Conservation (phyloP, 2,888 invertebrate species). For the Archips xylosteana region DNA sequence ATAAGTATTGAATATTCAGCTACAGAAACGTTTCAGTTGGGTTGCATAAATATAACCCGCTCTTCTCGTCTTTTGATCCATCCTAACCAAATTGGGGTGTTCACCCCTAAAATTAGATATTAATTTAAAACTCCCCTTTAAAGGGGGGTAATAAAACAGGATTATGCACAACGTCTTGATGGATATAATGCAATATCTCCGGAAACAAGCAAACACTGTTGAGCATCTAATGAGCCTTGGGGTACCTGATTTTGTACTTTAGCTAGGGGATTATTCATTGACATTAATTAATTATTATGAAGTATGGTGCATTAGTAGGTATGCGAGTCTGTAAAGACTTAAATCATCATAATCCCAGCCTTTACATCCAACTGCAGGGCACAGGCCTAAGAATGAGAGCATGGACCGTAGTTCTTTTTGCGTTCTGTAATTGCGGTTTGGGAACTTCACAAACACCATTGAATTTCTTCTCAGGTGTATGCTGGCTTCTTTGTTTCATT, state of each 20-base stretch:
- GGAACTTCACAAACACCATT: too few species aligned
- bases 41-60: background rate
- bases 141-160: slow-evolving; percentile 52
- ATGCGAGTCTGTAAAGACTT: too few species aligned
- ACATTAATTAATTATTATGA: background rate
- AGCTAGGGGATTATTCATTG: background rate
- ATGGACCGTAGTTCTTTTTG: too few species aligned
- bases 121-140: slow-evolving; percentile 72
- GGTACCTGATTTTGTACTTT: slow-evolving; percentile 22
- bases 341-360: too few species aligned
- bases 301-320: too few species aligned
- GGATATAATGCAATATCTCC: slow-evolving; percentile 63
- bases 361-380: too few species aligned
- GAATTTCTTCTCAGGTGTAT: too few species aligned
- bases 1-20: too few species aligned
- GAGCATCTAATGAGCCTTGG: slow-evolving; percentile 33
- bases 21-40: too few species aligned
- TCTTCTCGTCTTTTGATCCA: slow-evolving; percentile 31
- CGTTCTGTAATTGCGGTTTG: too few species aligned
- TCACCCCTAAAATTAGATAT: slow-evolving; percentile 78
- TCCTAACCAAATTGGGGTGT: slow-evolving; percentile 55
- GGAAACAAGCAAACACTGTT: slow-evolving; percentile 33
- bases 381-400: too few species aligned
- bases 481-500: too few species aligned
- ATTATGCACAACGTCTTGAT: slow-evolving; percentile 62